Evolutionary conservation across 2,888 invertebrate species (phyloP), one percentile per base, ranked within the genome.

Genomic region (Limenitis camilla): DNA sequence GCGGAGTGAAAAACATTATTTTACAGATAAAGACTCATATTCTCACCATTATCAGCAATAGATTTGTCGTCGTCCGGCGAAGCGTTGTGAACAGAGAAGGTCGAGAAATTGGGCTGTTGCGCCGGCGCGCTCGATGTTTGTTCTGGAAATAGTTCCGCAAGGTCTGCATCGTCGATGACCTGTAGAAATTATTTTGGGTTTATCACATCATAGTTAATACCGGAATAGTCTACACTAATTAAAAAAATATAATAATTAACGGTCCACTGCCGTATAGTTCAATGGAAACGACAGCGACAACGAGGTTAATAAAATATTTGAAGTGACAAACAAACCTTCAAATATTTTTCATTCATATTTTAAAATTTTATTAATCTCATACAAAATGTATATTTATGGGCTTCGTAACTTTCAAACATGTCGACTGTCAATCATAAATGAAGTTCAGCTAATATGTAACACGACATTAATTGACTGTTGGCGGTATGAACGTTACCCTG

Each of bases 161-260:
- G 82, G 79, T 94, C 93, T 72, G 93, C 93, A 78, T 94, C 93
- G 72, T 93, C 91, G 72, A 94, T 93, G 72, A 93, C 93, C 87
- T 92, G 81, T 49, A 53, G 58, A 69, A 68, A 59, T 57, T 63
- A 66, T 67, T 63, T 61, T 40, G 38, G 50, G 33, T 50, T 49
- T 36, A 52, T 53, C 42, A 38, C 49, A 51, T 57, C 56, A 58
- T 36, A 27, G 30, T 11, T 43, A 49, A 30, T 38, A 38, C 6
- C 43, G 42, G 30, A 45, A n/a, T 30, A 35, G 29, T 43, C 32
- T 32, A 40, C 10, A 19, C 4, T 9, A 44, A 40, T 40, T 30
- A 19, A 31, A 36, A 19, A 44, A 27, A 40, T 10, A 43, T 44
- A 33, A 30, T 27, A 40, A 7, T 29, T 40, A 49, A 28, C 28